phyloP scores from a whole-genome alignment of 2,113 vertebrate genomes.

The Ammospiza caudacuta region DNA sequence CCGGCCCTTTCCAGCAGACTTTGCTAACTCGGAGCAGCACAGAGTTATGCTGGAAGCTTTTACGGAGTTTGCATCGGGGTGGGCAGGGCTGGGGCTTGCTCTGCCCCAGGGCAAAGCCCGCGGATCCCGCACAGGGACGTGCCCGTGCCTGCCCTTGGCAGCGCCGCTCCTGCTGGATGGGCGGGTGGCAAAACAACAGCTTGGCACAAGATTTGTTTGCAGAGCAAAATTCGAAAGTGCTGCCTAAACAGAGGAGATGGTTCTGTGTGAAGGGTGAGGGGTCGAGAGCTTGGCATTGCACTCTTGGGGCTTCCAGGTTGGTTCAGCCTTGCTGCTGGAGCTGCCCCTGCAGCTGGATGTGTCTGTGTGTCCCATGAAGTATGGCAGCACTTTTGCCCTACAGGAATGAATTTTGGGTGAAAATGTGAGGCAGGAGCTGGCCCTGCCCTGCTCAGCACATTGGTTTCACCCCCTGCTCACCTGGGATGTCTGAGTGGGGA shows the following conservation, averaged over 20 bases:
- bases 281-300: fast-evolving
- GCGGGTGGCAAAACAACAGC: background rate
- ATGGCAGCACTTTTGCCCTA: background rate
- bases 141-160: background rate
- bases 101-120: background rate
- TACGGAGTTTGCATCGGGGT: background rate
- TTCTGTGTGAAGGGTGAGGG: background rate
- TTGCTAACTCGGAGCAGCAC: background rate
- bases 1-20: background rate
- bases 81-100: background rate
- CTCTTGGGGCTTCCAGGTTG: background rate
- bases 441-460: background rate
- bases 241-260: background rate
- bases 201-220: background rate
- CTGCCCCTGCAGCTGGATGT: background rate
- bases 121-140: background rate
- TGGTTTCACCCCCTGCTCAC: fast-evolving
- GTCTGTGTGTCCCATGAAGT: fast-evolving
- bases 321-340: background rate
- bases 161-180: background rate
- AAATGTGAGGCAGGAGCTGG: background rate
- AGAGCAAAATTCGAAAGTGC: background rate
- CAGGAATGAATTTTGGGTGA: background rate
- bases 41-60: background rate
- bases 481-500: background rate